Evolutionary conservation across 2,113 vertebrate species (phyloP), one percentile per base, ranked within the genome.

Genomic region (Misgurnus anguillicaudatus): DNA sequence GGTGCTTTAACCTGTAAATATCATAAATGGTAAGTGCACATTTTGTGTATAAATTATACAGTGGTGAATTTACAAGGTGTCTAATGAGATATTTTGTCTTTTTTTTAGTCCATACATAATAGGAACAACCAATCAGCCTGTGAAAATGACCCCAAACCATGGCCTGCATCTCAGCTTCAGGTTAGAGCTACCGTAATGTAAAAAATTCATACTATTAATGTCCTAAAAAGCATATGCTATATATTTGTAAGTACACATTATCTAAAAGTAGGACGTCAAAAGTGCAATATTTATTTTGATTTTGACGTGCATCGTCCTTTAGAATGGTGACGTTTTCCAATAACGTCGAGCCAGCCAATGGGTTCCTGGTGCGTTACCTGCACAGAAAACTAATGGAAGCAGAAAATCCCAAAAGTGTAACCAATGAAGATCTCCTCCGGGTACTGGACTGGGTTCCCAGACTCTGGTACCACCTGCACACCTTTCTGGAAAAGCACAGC

Each of bases 271-370:
- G 24, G 3, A 31, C 2, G 24, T 31, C 24, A 31, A 31, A 31
- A 31, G 24, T 31, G 24, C 3, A 48, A 8, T 31, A 6, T 36
- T 57, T 3, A 1, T 11, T 69, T 19, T 10, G 36, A n/a, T 71
- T 69, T 19, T 10, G 36, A n/a, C 55, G 9, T 55, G 3, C 14
- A 6, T 45, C 9, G 16, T 61, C 4, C 67, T 16, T 64, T 42
- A 99, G 98, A 86, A 97, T 99, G 97, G 91, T 99, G 87, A 98
- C 95, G 55, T 99, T 99, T 89, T 99, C 98, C 2, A 99, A 99
- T 89, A 99, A 99, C 0, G 98, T 98, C 86, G 98, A 99, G 82
- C 98, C 98, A 0, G 98, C 97, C 86, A 99, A 99, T 0, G 98
- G 98, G 75, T 99, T 99, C 89, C 88, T 99, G 82, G 95, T 95